Base-by-base conservation (phyloP, 2,113 vertebrate species). In the Petroica traversi region DNA sequence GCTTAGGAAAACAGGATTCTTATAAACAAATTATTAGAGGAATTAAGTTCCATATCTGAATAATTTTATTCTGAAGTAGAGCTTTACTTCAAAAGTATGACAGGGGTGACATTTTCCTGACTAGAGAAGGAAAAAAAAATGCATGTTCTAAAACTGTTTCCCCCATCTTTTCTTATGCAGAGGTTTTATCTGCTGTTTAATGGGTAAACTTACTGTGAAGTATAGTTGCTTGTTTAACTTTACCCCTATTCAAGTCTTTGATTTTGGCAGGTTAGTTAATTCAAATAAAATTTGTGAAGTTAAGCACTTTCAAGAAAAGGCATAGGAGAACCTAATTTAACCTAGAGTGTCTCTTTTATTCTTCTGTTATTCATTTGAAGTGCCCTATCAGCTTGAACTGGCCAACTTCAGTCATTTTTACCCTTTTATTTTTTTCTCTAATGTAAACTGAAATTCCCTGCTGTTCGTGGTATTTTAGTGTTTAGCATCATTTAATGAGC, bases 341-440 rank as follows among this genome's bases (percentile, higher is more conserved):
- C 99, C 99, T 98, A 98, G 98, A 99, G 99, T 99, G 98, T 99
- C 98, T 99, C 98, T 98, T 98, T 98, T 98, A 98, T 98, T 98
- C 98, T 98, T 98, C 98, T 97, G 98, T 98, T 98, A 98, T 98
- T 99, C 98, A 98, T 99, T 99, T 99, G 98, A 99, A 99, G 99
- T 99, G 99, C 98, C 98, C 98, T 98, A 99, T 99, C 99, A 99
- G 99, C 99, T 99, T 99, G 99, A 99, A 99, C 99, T 98, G 99
- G 98, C 99, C 99, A 99, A 99, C 99, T 99, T 99, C 99, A 99
- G 99, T 99, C 99, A 98, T 99, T 99, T 99, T 98, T 97, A 98
- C 96, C 98, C 98, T 99, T 99, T 99, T 99, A 98, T 98, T 98
- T 98, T 98, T 98, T 98, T 97, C 98, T 98, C 98, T 99, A 99